Base-by-base conservation (phyloP, 1,140 invertebrate genomes). In the Zaprionus ornatus region DNA sequence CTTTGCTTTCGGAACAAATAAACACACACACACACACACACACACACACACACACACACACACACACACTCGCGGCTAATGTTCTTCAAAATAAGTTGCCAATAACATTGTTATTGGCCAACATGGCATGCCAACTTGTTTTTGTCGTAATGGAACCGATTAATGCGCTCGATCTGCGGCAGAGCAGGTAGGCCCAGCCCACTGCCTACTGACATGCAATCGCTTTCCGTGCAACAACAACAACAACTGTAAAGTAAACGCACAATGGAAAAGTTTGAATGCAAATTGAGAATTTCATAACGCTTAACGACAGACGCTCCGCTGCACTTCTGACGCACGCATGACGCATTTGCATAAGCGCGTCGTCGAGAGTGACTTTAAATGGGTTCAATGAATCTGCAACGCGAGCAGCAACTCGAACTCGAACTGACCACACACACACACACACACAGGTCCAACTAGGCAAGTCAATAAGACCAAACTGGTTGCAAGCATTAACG, bases 261-360 rank as follows among this genome's bases (percentile, higher is more conserved):
- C 23, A 23, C 35, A 82, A 68, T 67, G 80, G 77, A 82, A 79
- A 86, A 19, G 73, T 86, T 86, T 48, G 21, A 23, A 37, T 60
- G 66, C 80, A 74, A 69, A 56, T 40, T 40, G n/a, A 61, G 50
- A 56, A 74, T 69, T 68, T 55, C 50, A 74, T 29, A 37, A 74
- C 19, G 5, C 17, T 27, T 40, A 42, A 61, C 32, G n/a, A 17
- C 57, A 12, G 15, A 21, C 63, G 40, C 21, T 40, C 59, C 10
- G 32, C 32, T 70, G 59, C 40, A 59, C 59, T 63, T 50, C 19
- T 27, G 52, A 17, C 48, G 13, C 19, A 70, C 32, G 59, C 59
- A 69, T 68, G 65, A 68, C 59, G 66, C 66, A 63, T 50, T 69
- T 69, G 52, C 40, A 52, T 52, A 69, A 69, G 40, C 27, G 50